Percentiles rank a stretch among this genome's conserved stretches.
phyloP scores from a whole-genome alignment of 2,888 invertebrate species.

The Meteorus cinctellus region DNA sequence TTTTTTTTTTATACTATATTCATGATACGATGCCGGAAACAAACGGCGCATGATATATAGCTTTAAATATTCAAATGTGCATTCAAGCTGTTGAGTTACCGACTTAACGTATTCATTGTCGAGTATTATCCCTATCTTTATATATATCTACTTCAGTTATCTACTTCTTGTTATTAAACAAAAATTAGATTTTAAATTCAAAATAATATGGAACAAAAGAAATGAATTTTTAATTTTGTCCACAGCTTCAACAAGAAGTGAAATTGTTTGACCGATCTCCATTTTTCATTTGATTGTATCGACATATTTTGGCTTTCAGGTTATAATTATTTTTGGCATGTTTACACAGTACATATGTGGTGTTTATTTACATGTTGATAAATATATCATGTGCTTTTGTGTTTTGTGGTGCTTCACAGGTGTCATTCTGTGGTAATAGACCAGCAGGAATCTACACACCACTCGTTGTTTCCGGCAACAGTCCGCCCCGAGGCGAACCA shows the following conservation, averaged over 20 bases:
- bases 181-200: too few species aligned
- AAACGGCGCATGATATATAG: not conserved
- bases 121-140: not conserved
- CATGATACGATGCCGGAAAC: slow-evolving; percentile 2
- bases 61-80: not conserved
- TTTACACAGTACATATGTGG: not conserved
- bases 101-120: not conserved
- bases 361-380: slow-evolving; percentile 12
- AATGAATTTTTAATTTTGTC: too few species aligned
- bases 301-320: too few species aligned
- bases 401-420: slow-evolving; percentile 59
- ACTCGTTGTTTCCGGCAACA: slow-evolving; percentile 68
- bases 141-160: not conserved
- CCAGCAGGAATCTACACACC: slow-evolving; percentile 67
- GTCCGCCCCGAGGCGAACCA: slow-evolving; percentile 78
- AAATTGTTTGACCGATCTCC: too few species aligned
- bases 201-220: too few species aligned
- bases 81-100: not conserved
- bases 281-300: too few species aligned
- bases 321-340: too few species aligned
- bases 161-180: too few species aligned
- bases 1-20: not conserved
- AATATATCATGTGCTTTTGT: slow-evolving; percentile 16
- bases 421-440: slow-evolving; percentile 70
- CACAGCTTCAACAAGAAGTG: too few species aligned